phyloP scores from a whole-genome alignment of 2,888 invertebrate species.

The Mythimna impura region DNA sequence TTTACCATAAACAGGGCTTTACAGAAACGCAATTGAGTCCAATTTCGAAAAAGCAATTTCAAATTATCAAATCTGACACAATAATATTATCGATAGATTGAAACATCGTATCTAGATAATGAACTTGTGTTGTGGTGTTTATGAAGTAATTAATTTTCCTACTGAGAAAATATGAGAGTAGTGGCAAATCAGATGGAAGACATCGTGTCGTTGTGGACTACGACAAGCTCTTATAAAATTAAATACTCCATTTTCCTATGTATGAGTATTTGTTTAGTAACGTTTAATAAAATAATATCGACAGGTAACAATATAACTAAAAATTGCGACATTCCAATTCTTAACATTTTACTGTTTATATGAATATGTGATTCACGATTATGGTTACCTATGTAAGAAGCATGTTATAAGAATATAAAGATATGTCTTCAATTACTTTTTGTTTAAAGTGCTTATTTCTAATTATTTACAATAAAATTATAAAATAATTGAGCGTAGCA shows the following conservation, averaged over 20 bases:
- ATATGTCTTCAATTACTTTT: conserved; percentile 41
- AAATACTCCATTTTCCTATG: neutral
- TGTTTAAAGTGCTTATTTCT: conserved; percentile 9
- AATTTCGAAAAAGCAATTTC: neutral
- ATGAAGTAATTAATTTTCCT: neutral
- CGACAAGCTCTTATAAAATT: neutral
- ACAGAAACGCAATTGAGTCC: conserved; percentile 3
- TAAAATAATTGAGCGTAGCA: conserved; percentile 62
- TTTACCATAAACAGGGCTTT: neutral
- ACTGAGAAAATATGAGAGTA: neutral
- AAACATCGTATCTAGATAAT: neutral
- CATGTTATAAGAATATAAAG: conserved; percentile 17
- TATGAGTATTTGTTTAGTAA: conserved; percentile 25
- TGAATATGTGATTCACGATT: neutral
- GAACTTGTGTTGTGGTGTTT: neutral
- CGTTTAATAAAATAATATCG: conserved; percentile 8
- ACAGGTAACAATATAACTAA: conserved; percentile 11
- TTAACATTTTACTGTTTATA: neutral
- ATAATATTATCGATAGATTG: neutral
- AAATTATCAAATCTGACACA: neutral
- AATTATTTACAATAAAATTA: conserved; percentile 51
- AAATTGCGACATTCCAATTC: neutral
- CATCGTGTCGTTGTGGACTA: neutral
- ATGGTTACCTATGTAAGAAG: neutral
- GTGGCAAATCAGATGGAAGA: conserved; percentile 22